A percentile compares a stretch with the other conserved stretches of the same genome.
phyloP scores from a whole-genome alignment of 2,113 vertebrate species.

The Perca fluviatilis region DNA sequence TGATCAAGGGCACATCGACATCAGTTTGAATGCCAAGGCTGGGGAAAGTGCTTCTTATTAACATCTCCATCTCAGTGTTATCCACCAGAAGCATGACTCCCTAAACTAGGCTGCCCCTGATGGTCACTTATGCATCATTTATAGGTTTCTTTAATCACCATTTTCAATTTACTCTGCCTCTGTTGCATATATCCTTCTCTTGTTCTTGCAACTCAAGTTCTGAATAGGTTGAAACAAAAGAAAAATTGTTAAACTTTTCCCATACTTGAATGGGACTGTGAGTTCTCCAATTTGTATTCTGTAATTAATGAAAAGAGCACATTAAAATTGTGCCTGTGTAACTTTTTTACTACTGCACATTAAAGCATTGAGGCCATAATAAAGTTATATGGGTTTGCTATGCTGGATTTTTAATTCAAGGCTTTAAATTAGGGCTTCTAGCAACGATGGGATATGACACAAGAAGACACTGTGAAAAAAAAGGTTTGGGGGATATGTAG shows the following conservation, averaged over 20 bases:
- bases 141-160: conserved; percentile 4
- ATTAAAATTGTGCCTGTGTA: conserved; percentile 59
- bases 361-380: conserved; percentile 63
- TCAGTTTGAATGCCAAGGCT: neutral
- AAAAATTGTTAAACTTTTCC: conserved; percentile 20
- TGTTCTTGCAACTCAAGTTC: conserved; percentile 1
- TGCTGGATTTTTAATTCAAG: conserved; percentile 64
- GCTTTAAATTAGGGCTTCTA: conserved; percentile 61
- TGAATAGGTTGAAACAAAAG: neutral
- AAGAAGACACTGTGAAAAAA: conserved; percentile 36
- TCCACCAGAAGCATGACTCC: neutral
- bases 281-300: conserved; percentile 51
- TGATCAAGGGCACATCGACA: neutral
- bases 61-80: neutral
- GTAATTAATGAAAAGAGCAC: conserved; percentile 54
- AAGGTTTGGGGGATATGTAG: conserved; percentile 23
- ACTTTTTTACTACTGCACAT: conserved; percentile 61
- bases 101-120: no score
- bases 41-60: conserved; percentile 1
- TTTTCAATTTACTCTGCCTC: conserved; percentile 1
- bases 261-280: conserved; percentile 18
- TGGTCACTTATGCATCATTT: conserved; percentile 3
- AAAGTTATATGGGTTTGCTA: conserved; percentile 61
- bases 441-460: conserved; percentile 51
- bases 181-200: neutral